Conservation (phyloP, 1,140 invertebrate species). For the Bactericera cockerelli region DNA sequence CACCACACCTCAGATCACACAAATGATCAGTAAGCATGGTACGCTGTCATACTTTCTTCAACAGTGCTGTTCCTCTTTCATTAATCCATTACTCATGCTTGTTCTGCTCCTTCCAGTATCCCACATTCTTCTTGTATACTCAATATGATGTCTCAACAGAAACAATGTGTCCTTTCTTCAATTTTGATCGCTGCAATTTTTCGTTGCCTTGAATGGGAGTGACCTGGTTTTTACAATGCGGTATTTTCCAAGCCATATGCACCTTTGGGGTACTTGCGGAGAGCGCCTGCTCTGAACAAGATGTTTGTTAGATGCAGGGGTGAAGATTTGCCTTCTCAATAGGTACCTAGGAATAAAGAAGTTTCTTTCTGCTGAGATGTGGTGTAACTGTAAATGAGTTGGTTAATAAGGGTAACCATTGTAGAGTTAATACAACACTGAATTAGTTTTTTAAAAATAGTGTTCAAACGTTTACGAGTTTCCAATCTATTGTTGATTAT, state of each 20-base stretch:
- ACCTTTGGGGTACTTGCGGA: neutral
- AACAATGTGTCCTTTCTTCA: neutral
- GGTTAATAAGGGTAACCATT: too few species aligned
- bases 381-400: too few species aligned
- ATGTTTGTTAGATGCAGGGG: too few species aligned
- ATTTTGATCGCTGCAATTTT: neutral
- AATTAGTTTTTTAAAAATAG: too few species aligned
- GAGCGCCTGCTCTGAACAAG: too few species aligned
- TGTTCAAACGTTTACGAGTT: too few species aligned
- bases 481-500: too few species aligned
- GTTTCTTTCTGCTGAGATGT: too few species aligned
- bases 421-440: too few species aligned
- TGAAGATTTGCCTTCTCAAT: too few species aligned
- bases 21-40: neutral
- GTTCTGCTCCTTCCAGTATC: neutral
- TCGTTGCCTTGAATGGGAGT: neutral
- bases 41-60: neutral
- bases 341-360: too few species aligned
- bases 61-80: neutral
- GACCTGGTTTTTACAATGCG: neutral
- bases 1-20: neutral
- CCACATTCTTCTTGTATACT: neutral
- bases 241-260: neutral
- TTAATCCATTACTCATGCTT: neutral
- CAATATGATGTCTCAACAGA: neutral